Percentiles rank a stretch among this genome's conserved stretches.
phyloP scores from a whole-genome alignment of 2,113 vertebrate species.

The Pandion haliaetus region DNA sequence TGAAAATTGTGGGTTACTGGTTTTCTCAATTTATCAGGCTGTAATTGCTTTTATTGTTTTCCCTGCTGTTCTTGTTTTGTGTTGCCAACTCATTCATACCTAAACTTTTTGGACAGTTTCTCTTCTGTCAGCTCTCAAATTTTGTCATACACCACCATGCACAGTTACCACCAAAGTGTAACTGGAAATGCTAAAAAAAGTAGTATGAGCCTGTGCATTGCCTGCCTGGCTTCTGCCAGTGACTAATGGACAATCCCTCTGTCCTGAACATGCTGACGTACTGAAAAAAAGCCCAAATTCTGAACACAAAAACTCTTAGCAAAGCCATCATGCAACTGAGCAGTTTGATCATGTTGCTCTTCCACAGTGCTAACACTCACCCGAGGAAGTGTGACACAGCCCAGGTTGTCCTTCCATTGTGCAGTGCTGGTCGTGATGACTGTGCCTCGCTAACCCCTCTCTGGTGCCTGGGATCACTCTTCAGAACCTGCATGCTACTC shows the following conservation, averaged over 20 bases:
- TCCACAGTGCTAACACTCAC: too few species aligned
- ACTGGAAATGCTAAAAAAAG: background rate
- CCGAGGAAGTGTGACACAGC: fast-evolving
- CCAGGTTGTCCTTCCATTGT: background rate
- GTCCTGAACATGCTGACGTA: background rate
- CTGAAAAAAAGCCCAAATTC: background rate
- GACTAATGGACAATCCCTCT: background rate
- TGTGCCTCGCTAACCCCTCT: fast-evolving
- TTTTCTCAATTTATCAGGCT: background rate
- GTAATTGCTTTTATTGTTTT: background rate
- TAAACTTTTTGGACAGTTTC: background rate
- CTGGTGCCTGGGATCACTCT: background rate
- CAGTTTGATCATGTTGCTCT: fast-evolving
- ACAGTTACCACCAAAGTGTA: background rate
- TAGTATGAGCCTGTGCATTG: background rate
- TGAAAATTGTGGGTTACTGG: background rate
- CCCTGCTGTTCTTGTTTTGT: background rate
- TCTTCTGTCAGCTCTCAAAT: background rate
- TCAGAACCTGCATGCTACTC: fast-evolving
- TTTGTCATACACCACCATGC: background rate
- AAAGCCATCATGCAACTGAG: background rate
- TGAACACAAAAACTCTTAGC: background rate
- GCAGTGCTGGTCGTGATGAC: background rate
- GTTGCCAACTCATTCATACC: background rate
- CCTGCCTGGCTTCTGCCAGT: background rate